phyloP scores from a whole-genome alignment of 2,888 invertebrate genomes.

The Drosophila colorata region DNA sequence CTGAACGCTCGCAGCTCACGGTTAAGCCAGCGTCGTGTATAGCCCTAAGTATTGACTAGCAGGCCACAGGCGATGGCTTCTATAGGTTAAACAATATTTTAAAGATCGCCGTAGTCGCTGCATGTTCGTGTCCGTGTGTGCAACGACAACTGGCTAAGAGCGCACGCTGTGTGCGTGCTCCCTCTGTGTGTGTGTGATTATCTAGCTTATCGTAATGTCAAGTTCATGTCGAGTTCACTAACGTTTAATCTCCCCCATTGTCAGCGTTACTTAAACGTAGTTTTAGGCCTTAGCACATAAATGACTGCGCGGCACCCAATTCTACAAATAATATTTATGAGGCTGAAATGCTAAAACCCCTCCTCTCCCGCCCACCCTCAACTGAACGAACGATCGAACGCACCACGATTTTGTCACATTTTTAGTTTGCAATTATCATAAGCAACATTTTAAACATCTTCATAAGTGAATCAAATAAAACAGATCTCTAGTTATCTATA shows the following conservation, averaged over 20 bases:
- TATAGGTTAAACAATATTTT: constrained; percentile 38
- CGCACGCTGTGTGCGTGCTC: background rate
- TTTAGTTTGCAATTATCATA: constrained; percentile 7
- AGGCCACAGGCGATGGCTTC: constrained; percentile 47
- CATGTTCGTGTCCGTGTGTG: background rate
- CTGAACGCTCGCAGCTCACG: constrained; percentile 45
- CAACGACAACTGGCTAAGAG: constrained; percentile 10
- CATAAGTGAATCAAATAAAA: constrained; percentile 32
- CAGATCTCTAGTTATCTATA: constrained; percentile 51
- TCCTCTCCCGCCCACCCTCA: constrained; percentile 5
- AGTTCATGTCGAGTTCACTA: constrained; percentile 16
- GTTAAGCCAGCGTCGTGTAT: constrained; percentile 34
- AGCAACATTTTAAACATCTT: constrained; percentile 15
- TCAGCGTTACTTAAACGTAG: constrained; percentile 63
- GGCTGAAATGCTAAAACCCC: constrained; percentile 48
- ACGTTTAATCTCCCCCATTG: constrained; percentile 14
- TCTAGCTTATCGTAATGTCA: constrained; percentile 13
- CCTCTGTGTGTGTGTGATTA: background rate
- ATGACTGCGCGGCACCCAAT: constrained; percentile 40
- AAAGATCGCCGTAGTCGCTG: constrained; percentile 29
- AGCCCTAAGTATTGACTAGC: constrained; percentile 63
- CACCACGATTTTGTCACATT: constrained; percentile 1
- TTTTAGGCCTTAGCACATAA: constrained; percentile 56
- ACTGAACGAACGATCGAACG: constrained; percentile 16
- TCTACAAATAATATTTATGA: constrained; percentile 52